These are phyloP conservation scores for Drosophila mercatorum DNA, from an alignment of 2,888 invertebrate species.

Conservation along the genomic window DNA sequence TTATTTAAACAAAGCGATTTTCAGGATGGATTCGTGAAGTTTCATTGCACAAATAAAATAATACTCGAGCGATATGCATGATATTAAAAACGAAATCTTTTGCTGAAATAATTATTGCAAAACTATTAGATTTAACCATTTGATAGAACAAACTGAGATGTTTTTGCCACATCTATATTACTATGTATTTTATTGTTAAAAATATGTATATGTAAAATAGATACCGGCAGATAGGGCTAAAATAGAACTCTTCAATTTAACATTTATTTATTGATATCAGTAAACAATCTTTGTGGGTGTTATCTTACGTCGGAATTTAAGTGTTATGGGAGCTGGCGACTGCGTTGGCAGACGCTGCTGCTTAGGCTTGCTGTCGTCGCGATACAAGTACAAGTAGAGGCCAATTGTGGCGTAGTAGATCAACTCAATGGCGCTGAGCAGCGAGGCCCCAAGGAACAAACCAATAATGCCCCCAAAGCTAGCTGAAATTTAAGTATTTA, in stretches of 20 bases:
- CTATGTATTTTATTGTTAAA: no score
- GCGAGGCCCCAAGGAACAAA: constrained; percentile 85
- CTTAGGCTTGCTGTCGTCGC: constrained; percentile 22
- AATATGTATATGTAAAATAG: no score
- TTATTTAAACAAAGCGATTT: not conserved
- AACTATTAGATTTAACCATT: no score
- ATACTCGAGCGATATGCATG: not conserved
- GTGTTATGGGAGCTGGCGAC: constrained; percentile 18
- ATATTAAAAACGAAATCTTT: not conserved
- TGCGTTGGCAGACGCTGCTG: constrained; percentile 14
- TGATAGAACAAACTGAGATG: no score
- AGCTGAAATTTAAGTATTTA: constrained; percentile 72
- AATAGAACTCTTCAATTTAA: not conserved
- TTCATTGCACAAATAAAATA: not conserved
- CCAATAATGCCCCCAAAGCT: constrained; percentile 85
- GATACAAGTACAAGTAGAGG: constrained; percentile 64
- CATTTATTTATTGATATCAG: constrained; percentile 5
- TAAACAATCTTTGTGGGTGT: constrained; percentile 43
- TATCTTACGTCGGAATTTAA: constrained; percentile 47
- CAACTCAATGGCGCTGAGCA: constrained; percentile 84
- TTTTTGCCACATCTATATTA: no score
- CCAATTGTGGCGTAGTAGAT: constrained; percentile 83
- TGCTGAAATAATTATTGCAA: not conserved
- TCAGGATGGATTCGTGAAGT: not conserved
- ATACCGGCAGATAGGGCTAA: not conserved